Evolutionary conservation across 2,797 vertebrate genomes (phyloP), one percentile per base, ranked within the genome.

Genomic region (Mus caroli): DNA sequence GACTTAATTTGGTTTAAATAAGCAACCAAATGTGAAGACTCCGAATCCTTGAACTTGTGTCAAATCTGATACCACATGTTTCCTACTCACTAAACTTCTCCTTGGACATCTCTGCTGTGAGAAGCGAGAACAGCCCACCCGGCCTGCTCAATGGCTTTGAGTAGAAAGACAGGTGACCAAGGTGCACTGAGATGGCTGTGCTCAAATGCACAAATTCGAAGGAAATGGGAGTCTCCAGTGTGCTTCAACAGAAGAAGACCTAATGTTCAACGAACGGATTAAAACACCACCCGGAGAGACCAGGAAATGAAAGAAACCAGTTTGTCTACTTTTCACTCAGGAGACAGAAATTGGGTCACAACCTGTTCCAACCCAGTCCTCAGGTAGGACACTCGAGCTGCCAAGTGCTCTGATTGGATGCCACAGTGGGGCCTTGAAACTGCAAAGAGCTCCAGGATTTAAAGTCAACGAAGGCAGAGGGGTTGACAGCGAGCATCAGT

Each of bases 311-410:
- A n/a, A 17, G n/a, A 64, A 94, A 92, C 43, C 43, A 12, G 26
- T 79, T 60, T 54, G 37, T 52, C 40, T 80, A 50, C 75, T 87
- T 95, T 83, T 79, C 56, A 88, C 60, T 82, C 17, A 40, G 15
- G 90, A 89, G 60, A 14, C 34, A 78, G 80, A 95, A 89, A 89
- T 6, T 82, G 34, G n/a, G 83, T 93, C 78, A 96, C 46, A 94
- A 58, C 28, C 28, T 86, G 24, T 86, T 78, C n/a, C 54, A 91
- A 76, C 84, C 9, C 37, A 60, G 69, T 22, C 43, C 34, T 13
- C 12, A 37, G 22, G 24, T 60, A 37, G 78, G 71, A 2, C 2
- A 50, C 17, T 69, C 7, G 7, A 43, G 56, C 52, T n/a, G 58
- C 24, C 2, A 43, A 34, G n/a, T 15, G 20, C 12, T 67, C 20